Evolutionary conservation across 2,113 vertebrate species (phyloP).

Genomic region (Cavia porcellus): DNA sequence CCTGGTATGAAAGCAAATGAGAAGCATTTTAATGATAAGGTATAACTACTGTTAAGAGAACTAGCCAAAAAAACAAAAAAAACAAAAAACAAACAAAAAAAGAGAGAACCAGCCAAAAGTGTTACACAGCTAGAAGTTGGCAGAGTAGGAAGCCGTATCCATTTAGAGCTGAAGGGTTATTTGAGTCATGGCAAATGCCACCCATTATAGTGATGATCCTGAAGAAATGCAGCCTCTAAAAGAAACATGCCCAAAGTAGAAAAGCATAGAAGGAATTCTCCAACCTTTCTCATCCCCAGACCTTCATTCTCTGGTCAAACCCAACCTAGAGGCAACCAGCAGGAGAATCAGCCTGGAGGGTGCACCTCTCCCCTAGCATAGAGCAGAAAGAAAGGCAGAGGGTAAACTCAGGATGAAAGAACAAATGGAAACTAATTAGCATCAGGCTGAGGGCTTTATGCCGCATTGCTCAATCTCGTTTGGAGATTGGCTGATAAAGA

Average conservation of each 20-base stretch:
- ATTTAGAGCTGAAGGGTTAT: not conserved
- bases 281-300: not conserved
- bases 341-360: not conserved
- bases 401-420: not conserved
- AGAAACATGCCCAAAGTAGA: slow-evolving; percentile 4
- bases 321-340: not conserved
- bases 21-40: not conserved
- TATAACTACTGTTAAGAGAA: not conserved
- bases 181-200: not conserved
- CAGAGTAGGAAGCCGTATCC: not conserved
- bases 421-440: not conserved
- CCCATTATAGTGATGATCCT: not conserved
- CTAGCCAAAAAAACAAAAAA: not conserved
- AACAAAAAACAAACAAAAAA: no score
- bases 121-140: slow-evolving; percentile 11
- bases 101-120: not conserved
- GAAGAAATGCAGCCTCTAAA: not conserved
- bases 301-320: not conserved
- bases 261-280: not conserved
- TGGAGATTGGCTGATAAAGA: not conserved
- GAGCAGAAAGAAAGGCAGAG: not conserved
- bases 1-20: not conserved
- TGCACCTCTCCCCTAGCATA: not conserved
- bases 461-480: not conserved
- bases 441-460: not conserved